Evolutionary conservation across 2,113 vertebrate genomes (phyloP), one percentile per base, ranked within the genome.

Genomic region (Phainopepla nitens): DNA sequence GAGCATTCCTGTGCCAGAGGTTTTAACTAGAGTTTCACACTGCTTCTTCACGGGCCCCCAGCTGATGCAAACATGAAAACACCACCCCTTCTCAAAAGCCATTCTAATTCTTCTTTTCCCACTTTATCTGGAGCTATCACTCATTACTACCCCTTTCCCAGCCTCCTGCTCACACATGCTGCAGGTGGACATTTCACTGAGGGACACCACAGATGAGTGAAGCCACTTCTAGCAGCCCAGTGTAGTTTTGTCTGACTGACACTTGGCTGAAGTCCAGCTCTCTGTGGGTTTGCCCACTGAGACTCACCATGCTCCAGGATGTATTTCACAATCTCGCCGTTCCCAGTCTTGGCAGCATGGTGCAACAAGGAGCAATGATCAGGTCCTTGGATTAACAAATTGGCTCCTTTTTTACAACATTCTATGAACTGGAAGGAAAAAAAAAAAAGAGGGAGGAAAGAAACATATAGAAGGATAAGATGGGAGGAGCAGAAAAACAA

Each of bases 251-350:
- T 50, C 35, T 15, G 50, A 17, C 66, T 35, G 47, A 28, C 56
- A 14, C 25, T 27, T 61, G 41, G 65, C 56, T 49, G 22, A 58
- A 54, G 42, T 10, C 29, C 27, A 73, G 35, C 8, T 61, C 50
- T 20, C 41, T 42, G 31, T 53, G 68, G 50, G 11, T 51, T 60
- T 41, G 33, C 29, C 51, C 56, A 11, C 49, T 42, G 33, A 33
- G 82, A 95, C 99, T 99, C 96, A 99, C 99, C 99, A 2, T 99
- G 98, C 36, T 99, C 98, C 85, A 99, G 98, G 60, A 99, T 99
- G 94, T 98, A 99, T 96, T 98, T 98, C 95, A 99, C 98, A 42
- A 99, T 97, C 41, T 99, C 98, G 0, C 98, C 21, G 7, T 99
- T 98, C 77, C 99, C 99, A 1, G 97, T 98, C 97, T 98, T 99